These are phyloP conservation scores for Neocrepidodera transversa DNA, from an alignment of 2,888 invertebrate genomes.

Conservation along the genomic window DNA sequence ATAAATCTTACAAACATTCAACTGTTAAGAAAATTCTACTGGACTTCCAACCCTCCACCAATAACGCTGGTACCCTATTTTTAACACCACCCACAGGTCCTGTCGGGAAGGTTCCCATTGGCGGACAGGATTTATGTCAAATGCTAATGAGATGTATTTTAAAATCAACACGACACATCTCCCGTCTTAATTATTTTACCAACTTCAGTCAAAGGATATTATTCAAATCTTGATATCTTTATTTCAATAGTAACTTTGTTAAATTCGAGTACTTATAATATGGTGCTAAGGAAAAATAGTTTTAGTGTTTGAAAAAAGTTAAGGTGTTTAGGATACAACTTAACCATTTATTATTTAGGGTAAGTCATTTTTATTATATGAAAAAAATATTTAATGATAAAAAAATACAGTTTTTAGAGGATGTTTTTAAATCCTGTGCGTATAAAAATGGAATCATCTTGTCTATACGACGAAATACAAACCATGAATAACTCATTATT, in stretches of 20 bases:
- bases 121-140: conserved; percentile 45
- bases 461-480: conserved; percentile 10
- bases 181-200: conserved; percentile 45
- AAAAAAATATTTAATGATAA: neutral
- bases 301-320: neutral
- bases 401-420: neutral
- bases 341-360: neutral
- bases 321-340: neutral
- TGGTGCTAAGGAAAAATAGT: neutral
- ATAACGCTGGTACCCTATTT: conserved; percentile 32
- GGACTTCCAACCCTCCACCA: conserved; percentile 13
- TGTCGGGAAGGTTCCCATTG: conserved; percentile 42
- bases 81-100: conserved; percentile 45
- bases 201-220: conserved; percentile 29
- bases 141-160: conserved; percentile 45
- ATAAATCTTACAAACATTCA: neutral
- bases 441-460: conserved; percentile 30
- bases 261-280: neutral
- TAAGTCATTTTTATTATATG: no score
- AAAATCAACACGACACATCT: conserved; percentile 39
- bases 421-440: neutral
- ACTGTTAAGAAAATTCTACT: neutral
- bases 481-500: neutral
- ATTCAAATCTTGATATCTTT: conserved; percentile 23
- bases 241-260: conserved; percentile 21